A percentile compares a stretch with the other conserved stretches of the same genome.
Conservation (phyloP, 2,113 vertebrate genomes). For the Megaleporinus macrocephalus region DNA sequence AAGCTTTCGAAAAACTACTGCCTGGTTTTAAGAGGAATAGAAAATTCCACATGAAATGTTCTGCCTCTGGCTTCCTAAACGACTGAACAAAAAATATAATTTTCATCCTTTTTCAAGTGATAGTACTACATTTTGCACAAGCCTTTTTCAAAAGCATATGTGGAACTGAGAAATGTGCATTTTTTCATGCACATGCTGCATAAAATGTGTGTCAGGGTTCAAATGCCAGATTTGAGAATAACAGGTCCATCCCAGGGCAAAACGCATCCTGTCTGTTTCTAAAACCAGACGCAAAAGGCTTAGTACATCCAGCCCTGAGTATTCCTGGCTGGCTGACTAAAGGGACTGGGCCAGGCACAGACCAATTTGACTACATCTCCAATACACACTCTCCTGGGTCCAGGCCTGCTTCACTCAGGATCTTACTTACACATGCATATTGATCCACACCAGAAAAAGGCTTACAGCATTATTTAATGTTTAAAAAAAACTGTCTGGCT, state of each 20-base stretch:
- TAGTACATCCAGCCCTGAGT: not conserved
- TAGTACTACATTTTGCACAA: too few species aligned
- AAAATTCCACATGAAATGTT: not conserved
- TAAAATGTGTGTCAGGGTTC: not conserved
- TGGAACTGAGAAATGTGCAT: not conserved
- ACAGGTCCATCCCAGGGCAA: not conserved
- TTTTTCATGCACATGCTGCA: not conserved
- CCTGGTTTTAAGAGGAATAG: not conserved
- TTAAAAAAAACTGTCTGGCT: too few species aligned
- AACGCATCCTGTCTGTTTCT: not conserved
- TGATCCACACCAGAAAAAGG: not conserved
- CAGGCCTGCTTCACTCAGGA: not conserved
- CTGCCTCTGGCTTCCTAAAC: too few species aligned
- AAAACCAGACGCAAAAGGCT: not conserved
- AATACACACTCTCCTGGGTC: not conserved
- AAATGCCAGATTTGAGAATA: not conserved
- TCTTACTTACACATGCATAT: constrained; percentile 23
- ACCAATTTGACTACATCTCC: not conserved
- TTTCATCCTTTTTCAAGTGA: too few species aligned
- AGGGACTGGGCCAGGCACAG: not conserved
- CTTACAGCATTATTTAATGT: not conserved
- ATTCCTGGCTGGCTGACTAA: not conserved
- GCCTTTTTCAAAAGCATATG: too few species aligned
- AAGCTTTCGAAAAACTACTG: not conserved
- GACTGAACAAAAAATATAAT: too few species aligned